Conservation (phyloP, 2,797 vertebrate genomes). For the Sparus aurata region DNA sequence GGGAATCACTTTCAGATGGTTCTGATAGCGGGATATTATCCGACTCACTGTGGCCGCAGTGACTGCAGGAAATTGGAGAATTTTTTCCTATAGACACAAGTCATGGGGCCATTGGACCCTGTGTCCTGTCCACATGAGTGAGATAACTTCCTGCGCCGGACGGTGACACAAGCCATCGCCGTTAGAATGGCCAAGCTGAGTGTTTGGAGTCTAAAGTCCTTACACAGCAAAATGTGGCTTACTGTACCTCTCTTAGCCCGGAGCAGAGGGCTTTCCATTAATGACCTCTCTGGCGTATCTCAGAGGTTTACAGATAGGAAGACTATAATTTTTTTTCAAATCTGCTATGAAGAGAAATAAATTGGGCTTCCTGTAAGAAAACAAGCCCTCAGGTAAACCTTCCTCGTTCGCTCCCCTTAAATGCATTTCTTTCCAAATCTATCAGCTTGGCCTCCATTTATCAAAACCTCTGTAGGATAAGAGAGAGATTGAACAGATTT, state of each 20-base stretch:
- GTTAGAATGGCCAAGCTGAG: constrained; percentile 35
- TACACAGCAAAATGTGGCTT: constrained; percentile 47
- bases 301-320: constrained; percentile 34
- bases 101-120: constrained; percentile 61
- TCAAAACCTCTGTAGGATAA: constrained; percentile 25
- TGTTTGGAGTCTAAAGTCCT: constrained; percentile 44
- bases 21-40: constrained; percentile 69
- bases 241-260: constrained; percentile 30
- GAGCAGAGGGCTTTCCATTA: constrained; percentile 42
- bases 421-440: constrained; percentile 42
- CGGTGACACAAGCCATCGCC: constrained; percentile 43
- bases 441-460: constrained; percentile 19
- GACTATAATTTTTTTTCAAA: constrained; percentile 13
- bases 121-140: constrained; percentile 61
- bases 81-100: constrained; percentile 69
- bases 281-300: constrained; percentile 39
- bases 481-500: constrained; percentile 39
- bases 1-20: constrained; percentile 76
- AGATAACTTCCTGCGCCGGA: constrained; percentile 62
- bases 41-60: constrained; percentile 57
- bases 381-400: constrained; percentile 6
- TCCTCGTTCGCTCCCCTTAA: background rate
- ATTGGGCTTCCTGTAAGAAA: constrained; percentile 35
- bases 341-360: constrained; percentile 26
- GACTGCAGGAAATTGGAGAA: constrained; percentile 81